phyloP scores from a whole-genome alignment of 2,113 vertebrate species.

The Podilymbus podiceps region DNA sequence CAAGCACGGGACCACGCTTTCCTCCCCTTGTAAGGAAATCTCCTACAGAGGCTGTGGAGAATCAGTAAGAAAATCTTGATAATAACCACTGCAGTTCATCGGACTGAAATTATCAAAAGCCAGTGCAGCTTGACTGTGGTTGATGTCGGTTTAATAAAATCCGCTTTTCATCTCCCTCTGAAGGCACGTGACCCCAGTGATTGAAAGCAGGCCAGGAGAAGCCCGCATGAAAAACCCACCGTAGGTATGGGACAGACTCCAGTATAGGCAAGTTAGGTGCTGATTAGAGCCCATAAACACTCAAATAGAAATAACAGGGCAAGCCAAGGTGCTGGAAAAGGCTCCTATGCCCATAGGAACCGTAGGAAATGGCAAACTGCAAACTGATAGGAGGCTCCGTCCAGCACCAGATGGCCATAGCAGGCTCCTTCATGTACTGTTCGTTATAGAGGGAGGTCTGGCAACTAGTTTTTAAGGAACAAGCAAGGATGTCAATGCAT shows the following conservation, averaged over 20 bases:
- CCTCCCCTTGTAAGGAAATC: background rate
- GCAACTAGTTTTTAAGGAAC: background rate
- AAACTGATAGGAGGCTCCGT: background rate
- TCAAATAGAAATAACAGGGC: background rate
- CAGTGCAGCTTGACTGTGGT: background rate
- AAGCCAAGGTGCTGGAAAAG: background rate
- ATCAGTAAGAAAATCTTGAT: background rate
- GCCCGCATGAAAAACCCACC: background rate
- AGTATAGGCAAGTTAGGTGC: slow-evolving; percentile 3
- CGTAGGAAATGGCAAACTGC: background rate
- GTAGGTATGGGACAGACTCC: background rate
- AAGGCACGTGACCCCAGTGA: background rate
- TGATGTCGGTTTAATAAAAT: slow-evolving; percentile 15
- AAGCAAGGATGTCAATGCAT: background rate
- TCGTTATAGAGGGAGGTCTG: background rate
- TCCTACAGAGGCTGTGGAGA: background rate
- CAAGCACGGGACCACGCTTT: fast-evolving
- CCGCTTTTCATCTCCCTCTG: slow-evolving; percentile 24
- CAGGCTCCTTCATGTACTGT: fast-evolving
- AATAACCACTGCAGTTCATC: background rate
- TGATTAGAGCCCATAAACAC: slow-evolving; percentile 60
- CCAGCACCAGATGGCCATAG: background rate
- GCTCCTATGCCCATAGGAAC: background rate
- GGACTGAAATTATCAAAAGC: background rate
- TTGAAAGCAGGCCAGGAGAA: slow-evolving; percentile 50